Percentiles rank a stretch among this genome's conserved stretches.
Evolutionary conservation across 2,113 vertebrate species (phyloP).

Genomic region (Psittacus erithacus): DNA sequence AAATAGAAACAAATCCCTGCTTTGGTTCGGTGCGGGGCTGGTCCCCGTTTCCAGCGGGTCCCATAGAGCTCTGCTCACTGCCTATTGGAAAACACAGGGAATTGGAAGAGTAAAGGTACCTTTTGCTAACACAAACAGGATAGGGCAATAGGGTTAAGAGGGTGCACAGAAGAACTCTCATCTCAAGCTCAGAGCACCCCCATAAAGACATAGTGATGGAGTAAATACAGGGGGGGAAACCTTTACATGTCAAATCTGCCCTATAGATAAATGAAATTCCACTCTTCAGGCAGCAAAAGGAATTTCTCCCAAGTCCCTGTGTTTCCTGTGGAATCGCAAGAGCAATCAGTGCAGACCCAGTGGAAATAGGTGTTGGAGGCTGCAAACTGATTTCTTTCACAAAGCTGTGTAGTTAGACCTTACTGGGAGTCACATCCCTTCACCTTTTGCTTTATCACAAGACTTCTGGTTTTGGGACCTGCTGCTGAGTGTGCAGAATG

Average conservation of each 20-base stretch:
- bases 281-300: not conserved
- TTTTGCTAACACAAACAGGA: not conserved
- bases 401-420: not conserved
- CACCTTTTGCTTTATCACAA: not conserved
- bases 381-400: not conserved
- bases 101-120: not conserved
- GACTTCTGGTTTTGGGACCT: not conserved
- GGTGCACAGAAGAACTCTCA: not conserved
- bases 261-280: not conserved
- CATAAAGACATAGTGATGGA: not conserved
- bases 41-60: not conserved
- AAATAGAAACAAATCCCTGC: not conserved
- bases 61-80: not conserved
- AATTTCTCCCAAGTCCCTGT: rapidly evolving
- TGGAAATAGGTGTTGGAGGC: not conserved
- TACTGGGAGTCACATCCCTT: not conserved
- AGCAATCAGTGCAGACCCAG: not conserved
- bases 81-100: not conserved
- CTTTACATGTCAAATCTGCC: not conserved
- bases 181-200: not conserved
- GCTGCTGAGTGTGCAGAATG: not conserved
- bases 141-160: too few species aligned
- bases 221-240: not conserved
- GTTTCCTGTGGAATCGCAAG: not conserved
- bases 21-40: not conserved